Evolutionary conservation across 2,888 invertebrate species (phyloP), one percentile per base, ranked within the genome.

Genomic region (Heliconius ethilla): DNA sequence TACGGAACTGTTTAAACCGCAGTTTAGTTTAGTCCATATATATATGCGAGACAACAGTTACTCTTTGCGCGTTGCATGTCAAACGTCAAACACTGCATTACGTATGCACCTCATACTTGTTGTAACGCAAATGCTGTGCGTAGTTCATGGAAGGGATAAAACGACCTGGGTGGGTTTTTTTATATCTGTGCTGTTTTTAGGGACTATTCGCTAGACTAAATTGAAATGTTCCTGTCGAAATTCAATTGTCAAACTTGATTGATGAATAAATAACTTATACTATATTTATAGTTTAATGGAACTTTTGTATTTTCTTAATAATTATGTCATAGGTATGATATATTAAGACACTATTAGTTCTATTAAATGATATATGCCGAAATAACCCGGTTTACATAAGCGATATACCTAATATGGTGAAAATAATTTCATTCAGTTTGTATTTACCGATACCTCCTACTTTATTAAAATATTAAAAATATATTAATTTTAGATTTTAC

Each of bases 101-200:
- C 78, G 91, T 91, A 93, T 81, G 76, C 81, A 75, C 59, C 92
- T 90, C 92, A 87, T 84, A 82, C 83, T 86, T 37, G 85, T 86
- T 37, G 85, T 83, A 86, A 86, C 80, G 81, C 82, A 81, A 78
- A 80, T 79, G 79, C 78, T 79, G 76, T 78, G 75, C 75, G 72
- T 73, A 63, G 75, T 67, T 85, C 84, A 85, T 87, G 87, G 89
- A 88, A 86, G 85, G 88, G 89, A 90, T 90, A 91, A 89, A 87
- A 86, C 92, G 83, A 87, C 87, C 86, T 92, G 92, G 92, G 92
- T 91, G 93, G 92, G 85, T 82, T 81, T 37, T 10, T 37, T n/a
- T 37, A 25, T 37, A 59, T 70, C n/a, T 59, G 11, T 59, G 11
- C 40, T 33, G 1, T n/a, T 33, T 72, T 5, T 55, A 55, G 27